Conservation (phyloP, 2,113 vertebrate species). For the Pachycephala philippinensis region DNA sequence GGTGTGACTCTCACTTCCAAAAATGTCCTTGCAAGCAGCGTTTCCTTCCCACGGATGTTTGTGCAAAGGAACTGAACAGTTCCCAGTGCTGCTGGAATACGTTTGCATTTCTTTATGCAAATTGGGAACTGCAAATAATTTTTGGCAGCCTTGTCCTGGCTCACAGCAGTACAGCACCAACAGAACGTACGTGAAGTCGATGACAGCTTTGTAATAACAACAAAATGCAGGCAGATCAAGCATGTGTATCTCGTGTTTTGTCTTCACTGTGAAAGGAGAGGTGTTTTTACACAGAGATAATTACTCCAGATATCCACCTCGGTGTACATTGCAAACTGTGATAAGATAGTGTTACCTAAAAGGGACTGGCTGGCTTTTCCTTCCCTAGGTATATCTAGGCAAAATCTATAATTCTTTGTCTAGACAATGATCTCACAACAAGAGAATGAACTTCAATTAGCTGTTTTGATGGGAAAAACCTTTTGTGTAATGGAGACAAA, state of each 20-base stretch:
- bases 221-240: background rate
- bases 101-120: background rate
- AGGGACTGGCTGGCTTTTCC: background rate
- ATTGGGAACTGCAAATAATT: background rate
- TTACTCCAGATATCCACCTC: background rate
- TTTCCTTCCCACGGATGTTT: background rate
- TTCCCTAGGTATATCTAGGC: background rate
- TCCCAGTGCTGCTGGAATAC: background rate
- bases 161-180: background rate
- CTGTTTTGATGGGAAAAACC: background rate
- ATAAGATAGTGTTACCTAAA: slow-evolving; percentile 20
- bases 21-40: background rate
- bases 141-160: background rate
- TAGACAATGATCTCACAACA: slow-evolving; percentile 57
- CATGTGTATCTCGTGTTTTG: background rate
- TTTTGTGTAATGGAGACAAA: slow-evolving; percentile 42
- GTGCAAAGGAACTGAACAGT: rapidly evolving
- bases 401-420: slow-evolving; percentile 53
- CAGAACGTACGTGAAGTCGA: background rate
- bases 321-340: background rate
- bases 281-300: background rate
- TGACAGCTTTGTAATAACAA: background rate
- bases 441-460: slow-evolving; percentile 40
- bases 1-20: background rate
- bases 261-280: background rate